A percentile compares a stretch with the other conserved stretches of the same genome.
phyloP scores from a whole-genome alignment of 2,113 vertebrate species.

The Onychostruthus taczanowskii region DNA sequence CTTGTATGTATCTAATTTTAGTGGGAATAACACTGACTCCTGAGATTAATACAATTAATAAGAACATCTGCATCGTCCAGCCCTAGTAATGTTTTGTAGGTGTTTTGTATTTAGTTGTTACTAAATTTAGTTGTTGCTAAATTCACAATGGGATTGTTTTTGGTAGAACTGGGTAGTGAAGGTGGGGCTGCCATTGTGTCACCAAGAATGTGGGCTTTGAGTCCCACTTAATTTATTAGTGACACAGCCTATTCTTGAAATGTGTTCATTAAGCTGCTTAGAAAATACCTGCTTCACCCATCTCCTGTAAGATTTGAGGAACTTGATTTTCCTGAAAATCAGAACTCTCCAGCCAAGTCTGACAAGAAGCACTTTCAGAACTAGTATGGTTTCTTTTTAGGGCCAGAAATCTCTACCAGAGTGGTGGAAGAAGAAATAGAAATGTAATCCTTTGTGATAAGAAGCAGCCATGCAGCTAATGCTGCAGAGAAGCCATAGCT shows the following conservation, averaged over 20 bases:
- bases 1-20: neutral
- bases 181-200: neutral
- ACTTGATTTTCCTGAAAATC: neutral
- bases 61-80: neutral
- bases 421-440: neutral
- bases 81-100: neutral
- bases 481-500: neutral
- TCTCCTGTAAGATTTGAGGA: neutral
- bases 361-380: neutral
- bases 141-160: neutral
- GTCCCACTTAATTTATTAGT: neutral
- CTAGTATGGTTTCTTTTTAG: neutral
- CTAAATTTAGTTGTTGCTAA: neutral
- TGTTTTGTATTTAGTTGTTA: neutral
- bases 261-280: neutral
- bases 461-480: neutral
- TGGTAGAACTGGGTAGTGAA: neutral
- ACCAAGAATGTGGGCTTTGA: neutral
- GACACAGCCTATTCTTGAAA: neutral
- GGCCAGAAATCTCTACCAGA: neutral
- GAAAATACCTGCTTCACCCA: neutral
- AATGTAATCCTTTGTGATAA: neutral
- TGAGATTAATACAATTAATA: neutral
- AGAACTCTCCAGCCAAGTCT: neutral
- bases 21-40: neutral